Evolutionary conservation across 2,113 vertebrate genomes (phyloP), one percentile per base, ranked within the genome.

Genomic region (Alces alces): DNA sequence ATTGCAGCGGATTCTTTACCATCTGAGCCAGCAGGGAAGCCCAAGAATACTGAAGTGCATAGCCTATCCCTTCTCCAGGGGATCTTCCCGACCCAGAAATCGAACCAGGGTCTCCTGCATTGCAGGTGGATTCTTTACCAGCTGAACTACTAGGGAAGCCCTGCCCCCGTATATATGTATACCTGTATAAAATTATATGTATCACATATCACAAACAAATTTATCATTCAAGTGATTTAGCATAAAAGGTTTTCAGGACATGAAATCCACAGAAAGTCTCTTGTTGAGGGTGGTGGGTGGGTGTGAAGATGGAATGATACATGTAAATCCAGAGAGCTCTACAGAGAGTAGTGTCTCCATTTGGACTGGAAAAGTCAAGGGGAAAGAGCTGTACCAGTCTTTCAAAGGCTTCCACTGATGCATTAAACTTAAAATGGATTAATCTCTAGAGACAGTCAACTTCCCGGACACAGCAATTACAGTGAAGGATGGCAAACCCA

Each of bases 381-480:
- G 92, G 96, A 97, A 98, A 97, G 96, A 97, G 94, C 98, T 97
- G 96, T 94, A 92, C 93, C 96, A 94, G 97, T 97, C 97, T 98
- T 98, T 98, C 98, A 98, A 98, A 98, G 98, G 97, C 97, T 98
- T 98, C 89, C 90, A 90, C 92, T 90, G 95, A 98, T 98, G 98
- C 98, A 98, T 98, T 99, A 98, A 98, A 98, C 98, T 98, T 98
- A 98, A 99, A 99, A 99, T 98, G 98, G 98, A 99, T 99, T 98
- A 98, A 97, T 98, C 98, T 98, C 97, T 80, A 96, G 98, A 98
- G 98, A 98, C 97, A 98, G 96, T 98, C 97, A 98, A 85, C 98
- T 99, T 99, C 96, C 98, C 85, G 94, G 98, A 99, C 98, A 98
- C 95, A 98, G 98, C 98, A 99, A 99, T 99, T 99, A 98, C 95